phyloP scores from a whole-genome alignment of 2,113 vertebrate genomes.

The Gambusia holbrooki region DNA sequence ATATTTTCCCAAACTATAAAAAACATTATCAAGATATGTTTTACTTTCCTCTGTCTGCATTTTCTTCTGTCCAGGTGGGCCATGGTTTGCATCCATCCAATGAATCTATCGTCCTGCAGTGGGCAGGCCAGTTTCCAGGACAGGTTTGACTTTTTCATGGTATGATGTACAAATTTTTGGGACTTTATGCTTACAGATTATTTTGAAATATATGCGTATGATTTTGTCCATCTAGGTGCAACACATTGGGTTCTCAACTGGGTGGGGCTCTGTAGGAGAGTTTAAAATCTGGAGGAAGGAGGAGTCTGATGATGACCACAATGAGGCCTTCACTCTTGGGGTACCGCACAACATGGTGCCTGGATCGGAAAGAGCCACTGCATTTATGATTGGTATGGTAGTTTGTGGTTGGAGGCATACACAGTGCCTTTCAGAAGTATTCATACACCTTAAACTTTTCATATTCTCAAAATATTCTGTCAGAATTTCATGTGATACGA shows the following conservation, averaged over 20 bases:
- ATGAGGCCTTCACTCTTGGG: slow-evolving; percentile 93
- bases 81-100: slow-evolving; percentile 85
- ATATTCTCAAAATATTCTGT: neutral
- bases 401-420: slow-evolving; percentile 1
- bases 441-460: neutral
- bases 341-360: slow-evolving; percentile 91
- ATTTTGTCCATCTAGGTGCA: slow-evolving; percentile 71
- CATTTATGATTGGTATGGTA: slow-evolving; percentile 88
- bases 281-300: slow-evolving; percentile 96
- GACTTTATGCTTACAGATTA: neutral
- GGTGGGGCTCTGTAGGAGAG: slow-evolving; percentile 94
- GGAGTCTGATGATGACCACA: slow-evolving; percentile 93
- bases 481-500: neutral
- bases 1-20: neutral
- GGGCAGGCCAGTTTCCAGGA: slow-evolving; percentile 78
- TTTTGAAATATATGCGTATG: neutral
- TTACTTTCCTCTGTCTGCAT: neutral
- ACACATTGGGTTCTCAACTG: slow-evolving; percentile 93
- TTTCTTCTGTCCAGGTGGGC: slow-evolving; percentile 82
- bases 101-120: slow-evolving; percentile 87
- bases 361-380: slow-evolving; percentile 89
- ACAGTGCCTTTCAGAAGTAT: neutral
- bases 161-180: neutral
- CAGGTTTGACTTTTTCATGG: slow-evolving; percentile 72
- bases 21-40: neutral